phyloP scores from a whole-genome alignment of 2,888 invertebrate genomes.

The Sarcophaga caerulescens region DNA sequence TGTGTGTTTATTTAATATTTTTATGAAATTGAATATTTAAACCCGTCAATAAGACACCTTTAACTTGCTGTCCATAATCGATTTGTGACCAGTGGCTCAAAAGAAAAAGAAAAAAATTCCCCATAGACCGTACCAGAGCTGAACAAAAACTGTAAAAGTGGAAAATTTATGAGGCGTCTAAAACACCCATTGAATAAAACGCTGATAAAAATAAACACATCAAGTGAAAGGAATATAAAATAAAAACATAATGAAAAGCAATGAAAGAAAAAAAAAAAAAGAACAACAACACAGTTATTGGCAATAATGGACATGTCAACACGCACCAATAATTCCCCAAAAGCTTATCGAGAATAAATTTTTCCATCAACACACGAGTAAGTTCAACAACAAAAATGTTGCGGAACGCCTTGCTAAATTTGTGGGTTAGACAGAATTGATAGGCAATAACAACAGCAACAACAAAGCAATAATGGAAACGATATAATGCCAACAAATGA shows the following conservation, averaged over 20 bases:
- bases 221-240: not conserved
- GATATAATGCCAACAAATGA: no score
- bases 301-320: constrained; percentile 55
- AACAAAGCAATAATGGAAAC: not conserved
- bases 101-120: not conserved
- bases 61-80: constrained; percentile 20
- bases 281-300: constrained; percentile 40
- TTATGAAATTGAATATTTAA: no score
- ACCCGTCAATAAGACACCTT: constrained; percentile 1
- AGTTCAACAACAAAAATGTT: no score
- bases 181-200: not conserved
- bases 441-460: not conserved
- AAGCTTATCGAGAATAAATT: constrained; percentile 14
- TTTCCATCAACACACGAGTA: not conserved
- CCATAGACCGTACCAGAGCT: not conserved
- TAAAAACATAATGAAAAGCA: not conserved
- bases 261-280: constrained; percentile 12
- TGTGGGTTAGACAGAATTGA: not conserved
- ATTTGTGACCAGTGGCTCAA: not conserved
- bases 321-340: constrained; percentile 44
- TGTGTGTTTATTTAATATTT: no score
- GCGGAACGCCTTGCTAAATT: not conserved
- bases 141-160: not conserved
- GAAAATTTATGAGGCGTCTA: constrained; percentile 49
- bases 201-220: not conserved